Conservation (phyloP, 2,888 invertebrate genomes). For the Chironomus riparius region DNA sequence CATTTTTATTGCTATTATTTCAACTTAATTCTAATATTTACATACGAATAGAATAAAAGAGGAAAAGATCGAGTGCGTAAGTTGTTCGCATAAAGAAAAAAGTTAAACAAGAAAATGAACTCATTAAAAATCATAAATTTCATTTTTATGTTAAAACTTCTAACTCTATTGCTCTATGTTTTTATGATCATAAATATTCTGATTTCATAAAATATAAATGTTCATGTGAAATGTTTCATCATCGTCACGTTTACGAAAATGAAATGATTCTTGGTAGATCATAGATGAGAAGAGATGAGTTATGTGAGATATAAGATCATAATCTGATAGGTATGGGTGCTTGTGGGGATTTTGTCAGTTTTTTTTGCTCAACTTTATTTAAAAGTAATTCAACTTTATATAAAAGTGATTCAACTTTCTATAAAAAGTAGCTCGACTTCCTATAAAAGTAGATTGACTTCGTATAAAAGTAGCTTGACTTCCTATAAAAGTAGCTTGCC, state of each 20-base stretch:
- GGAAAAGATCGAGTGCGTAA: not conserved
- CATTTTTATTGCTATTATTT: not conserved
- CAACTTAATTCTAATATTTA: slow-evolving; percentile 6
- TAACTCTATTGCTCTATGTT: not conserved
- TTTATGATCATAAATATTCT: not conserved
- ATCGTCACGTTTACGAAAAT: not conserved
- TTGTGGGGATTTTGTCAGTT: too few species aligned
- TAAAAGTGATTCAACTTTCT: too few species aligned
- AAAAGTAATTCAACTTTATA: too few species aligned
- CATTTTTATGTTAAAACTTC: slow-evolving; percentile 12
- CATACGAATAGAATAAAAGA: not conserved
- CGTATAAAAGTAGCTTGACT: too few species aligned
- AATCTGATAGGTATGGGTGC: too few species aligned
- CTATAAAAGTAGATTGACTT: too few species aligned
- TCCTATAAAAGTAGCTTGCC: too few species aligned
- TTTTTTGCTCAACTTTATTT: too few species aligned
- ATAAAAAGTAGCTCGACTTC: too few species aligned
- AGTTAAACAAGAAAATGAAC: not conserved
- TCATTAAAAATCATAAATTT: slow-evolving; percentile 20
- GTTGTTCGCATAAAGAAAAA: not conserved
- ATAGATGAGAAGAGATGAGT: too few species aligned
- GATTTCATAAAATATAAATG: not conserved
- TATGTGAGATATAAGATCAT: too few species aligned
- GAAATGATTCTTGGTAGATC: not conserved
- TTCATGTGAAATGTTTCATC: slow-evolving; percentile 9